Conservation (phyloP, 2,888 invertebrate species). For the Thumatha senex region DNA sequence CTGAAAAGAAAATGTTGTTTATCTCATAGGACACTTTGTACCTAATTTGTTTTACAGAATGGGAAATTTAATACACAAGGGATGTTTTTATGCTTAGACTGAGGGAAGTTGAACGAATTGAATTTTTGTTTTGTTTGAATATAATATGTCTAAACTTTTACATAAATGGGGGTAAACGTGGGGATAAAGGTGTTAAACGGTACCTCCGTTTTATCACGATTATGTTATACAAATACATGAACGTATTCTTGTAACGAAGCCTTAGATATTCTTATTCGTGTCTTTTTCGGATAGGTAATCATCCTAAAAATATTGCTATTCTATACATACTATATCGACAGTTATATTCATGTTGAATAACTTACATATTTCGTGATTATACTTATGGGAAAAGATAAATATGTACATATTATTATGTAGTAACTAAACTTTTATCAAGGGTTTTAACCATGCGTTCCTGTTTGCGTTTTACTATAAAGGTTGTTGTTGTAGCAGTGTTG, state of each 20-base stretch:
- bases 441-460: no score
- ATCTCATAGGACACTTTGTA: constrained; percentile 49
- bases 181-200: no score
- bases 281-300: constrained; percentile 37
- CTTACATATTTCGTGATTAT: not conserved
- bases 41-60: constrained; percentile 45
- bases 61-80: constrained; percentile 47
- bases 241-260: constrained; percentile 16
- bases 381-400: no score
- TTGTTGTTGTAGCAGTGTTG: no score
- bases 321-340: constrained; percentile 14
- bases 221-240: constrained; percentile 15
- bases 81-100: constrained; percentile 53
- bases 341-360: not conserved
- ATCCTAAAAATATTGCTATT: constrained; percentile 22
- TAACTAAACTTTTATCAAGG: no score
- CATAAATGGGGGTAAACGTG: constrained; percentile 6
- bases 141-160: constrained; percentile 29
- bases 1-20: constrained; percentile 45
- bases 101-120: constrained; percentile 54
- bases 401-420: no score
- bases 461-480: no score
- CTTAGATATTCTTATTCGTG: constrained; percentile 26
- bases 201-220: constrained; percentile 2
- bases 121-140: constrained; percentile 56